Percentiles rank a stretch among this genome's conserved stretches.
phyloP scores from a whole-genome alignment of 2,113 vertebrate genomes.

The Bothrops jararaca region DNA sequence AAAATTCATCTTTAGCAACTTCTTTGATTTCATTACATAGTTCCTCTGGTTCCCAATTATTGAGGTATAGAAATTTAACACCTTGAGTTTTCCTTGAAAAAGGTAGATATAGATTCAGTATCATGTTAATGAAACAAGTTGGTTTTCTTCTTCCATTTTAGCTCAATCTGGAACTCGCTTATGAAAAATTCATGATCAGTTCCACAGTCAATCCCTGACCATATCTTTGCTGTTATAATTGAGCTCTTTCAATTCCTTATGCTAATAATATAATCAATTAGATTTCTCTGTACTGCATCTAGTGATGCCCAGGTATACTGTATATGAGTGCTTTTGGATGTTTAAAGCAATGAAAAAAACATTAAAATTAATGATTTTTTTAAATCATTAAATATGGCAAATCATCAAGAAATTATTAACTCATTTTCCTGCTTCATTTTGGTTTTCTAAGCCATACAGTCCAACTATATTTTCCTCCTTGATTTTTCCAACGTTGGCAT shows the following conservation, averaged over 20 bases:
- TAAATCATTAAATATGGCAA: no score
- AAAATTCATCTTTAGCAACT: neutral
- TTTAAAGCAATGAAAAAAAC: neutral
- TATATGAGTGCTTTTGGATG: neutral
- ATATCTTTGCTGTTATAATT: neutral
- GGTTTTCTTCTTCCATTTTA: neutral
- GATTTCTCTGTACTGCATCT: neutral
- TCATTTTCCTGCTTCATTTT: neutral
- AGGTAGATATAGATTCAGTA: neutral
- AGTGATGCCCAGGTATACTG: neutral
- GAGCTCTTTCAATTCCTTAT: neutral
- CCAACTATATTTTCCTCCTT: neutral
- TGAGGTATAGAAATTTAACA: neutral
- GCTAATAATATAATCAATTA: neutral
- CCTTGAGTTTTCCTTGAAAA: neutral
- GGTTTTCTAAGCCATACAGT: neutral
- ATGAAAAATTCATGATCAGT: neutral
- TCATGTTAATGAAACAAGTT: neutral
- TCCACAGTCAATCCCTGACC: neutral
- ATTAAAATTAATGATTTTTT: no score
- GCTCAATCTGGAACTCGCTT: neutral
- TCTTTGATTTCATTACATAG: neutral
- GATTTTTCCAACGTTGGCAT: neutral
- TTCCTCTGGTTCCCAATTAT: neutral
- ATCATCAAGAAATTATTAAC: neutral